These are phyloP conservation scores for Hyla sarda DNA, from an alignment of 2,113 vertebrate genomes.

Conservation along the genomic window DNA sequence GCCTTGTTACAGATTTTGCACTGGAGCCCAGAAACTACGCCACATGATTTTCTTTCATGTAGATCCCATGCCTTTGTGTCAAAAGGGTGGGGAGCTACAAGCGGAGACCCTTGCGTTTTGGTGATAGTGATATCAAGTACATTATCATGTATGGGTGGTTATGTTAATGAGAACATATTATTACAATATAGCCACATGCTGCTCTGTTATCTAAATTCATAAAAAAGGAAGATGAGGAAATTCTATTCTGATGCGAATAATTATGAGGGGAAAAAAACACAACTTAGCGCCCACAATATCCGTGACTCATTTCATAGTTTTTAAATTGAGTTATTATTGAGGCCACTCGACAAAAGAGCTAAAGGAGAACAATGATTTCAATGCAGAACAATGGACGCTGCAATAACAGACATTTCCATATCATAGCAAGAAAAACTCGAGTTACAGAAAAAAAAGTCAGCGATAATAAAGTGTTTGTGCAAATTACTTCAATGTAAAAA, in stretches of 20 bases:
- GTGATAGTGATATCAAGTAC: constrained; percentile 3
- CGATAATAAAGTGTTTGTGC: not conserved
- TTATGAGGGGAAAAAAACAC: constrained; percentile 20
- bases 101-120: not conserved
- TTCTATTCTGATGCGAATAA: constrained; percentile 46
- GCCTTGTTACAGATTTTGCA: too few relatives aligned
- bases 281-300: constrained; percentile 14
- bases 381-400: not conserved
- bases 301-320: constrained; percentile 48
- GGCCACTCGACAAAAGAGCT: constrained; percentile 2
- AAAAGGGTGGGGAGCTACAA: too few relatives aligned
- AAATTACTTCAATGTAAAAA: too few relatives aligned
- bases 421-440: not conserved
- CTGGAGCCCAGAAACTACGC: too few relatives aligned
- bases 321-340: constrained; percentile 37
- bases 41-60: too few relatives aligned
- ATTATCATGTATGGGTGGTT: not conserved
- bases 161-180: not conserved
- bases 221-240: constrained; percentile 19
- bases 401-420: not conserved
- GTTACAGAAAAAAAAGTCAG: not conserved
- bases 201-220: constrained; percentile 21
- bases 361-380: not conserved
- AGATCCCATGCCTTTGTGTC: too few relatives aligned
- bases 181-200: constrained; percentile 1